These are phyloP conservation scores for Sinotaia quadrata DNA, from an alignment of 2,888 invertebrate genomes.

Conservation along the genomic window DNA sequence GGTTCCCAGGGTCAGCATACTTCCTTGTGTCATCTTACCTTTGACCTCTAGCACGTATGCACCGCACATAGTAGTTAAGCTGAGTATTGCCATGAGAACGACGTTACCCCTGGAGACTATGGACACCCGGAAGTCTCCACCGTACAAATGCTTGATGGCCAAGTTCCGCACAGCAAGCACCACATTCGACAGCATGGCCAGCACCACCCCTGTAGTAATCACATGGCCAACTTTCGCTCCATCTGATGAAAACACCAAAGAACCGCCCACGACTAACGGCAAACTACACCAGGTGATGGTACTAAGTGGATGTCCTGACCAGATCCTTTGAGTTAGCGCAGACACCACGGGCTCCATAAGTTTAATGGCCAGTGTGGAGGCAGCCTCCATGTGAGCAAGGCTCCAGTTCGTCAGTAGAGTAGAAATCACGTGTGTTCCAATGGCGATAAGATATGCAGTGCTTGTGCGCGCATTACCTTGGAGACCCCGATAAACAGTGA, in stretches of 20 bases:
- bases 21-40: background rate
- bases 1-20: too few relatives aligned
- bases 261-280: slow-evolving; percentile 41
- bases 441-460: background rate
- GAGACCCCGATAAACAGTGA: too few relatives aligned
- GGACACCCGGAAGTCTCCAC: background rate
- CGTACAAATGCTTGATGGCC: slow-evolving; percentile 32
- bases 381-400: slow-evolving; percentile 40
- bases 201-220: slow-evolving; percentile 30
- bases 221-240: slow-evolving; percentile 11
- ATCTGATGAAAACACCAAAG: slow-evolving; percentile 38
- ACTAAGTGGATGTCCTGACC: too few relatives aligned
- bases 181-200: slow-evolving; percentile 46
- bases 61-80: too few relatives aligned
- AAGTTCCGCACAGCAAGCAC: slow-evolving; percentile 41
- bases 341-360: slow-evolving; percentile 48
- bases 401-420: slow-evolving; percentile 45
- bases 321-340: slow-evolving; percentile 36
- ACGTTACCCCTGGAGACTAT: too few relatives aligned
- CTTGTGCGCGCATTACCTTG: too few relatives aligned
- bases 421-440: slow-evolving; percentile 36
- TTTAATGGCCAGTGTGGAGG: slow-evolving; percentile 49
- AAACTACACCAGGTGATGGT: slow-evolving; percentile 37
- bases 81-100: background rate
- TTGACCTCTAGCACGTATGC: too few relatives aligned